Conservation (phyloP, 2,888 invertebrate genomes). For the Junonia oenone region DNA sequence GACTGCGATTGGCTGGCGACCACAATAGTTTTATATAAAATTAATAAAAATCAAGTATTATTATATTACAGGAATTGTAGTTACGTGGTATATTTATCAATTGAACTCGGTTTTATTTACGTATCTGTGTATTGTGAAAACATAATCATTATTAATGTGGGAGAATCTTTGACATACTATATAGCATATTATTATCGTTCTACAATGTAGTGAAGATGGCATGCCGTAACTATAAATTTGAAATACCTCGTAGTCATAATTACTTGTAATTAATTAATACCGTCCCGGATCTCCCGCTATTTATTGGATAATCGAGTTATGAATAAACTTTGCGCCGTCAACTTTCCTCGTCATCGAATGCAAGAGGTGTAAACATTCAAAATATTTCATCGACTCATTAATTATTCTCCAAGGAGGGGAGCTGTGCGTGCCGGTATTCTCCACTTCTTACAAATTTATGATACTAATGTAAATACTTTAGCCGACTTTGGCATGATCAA, state of each 20-base stretch:
- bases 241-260: background rate
- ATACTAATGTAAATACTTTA: constrained; percentile 68
- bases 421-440: constrained; percentile 49
- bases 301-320: constrained; percentile 23
- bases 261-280: background rate
- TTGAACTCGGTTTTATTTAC: no score
- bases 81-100: no score
- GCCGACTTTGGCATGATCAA: constrained; percentile 50
- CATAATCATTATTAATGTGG: no score
- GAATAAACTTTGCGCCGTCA: constrained; percentile 31
- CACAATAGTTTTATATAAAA: no score
- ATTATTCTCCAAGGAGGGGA: constrained; percentile 49
- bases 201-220: background rate
- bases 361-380: constrained; percentile 50
- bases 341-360: constrained; percentile 45
- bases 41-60: no score
- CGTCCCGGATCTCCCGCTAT: background rate
- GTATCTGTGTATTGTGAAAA: no score
- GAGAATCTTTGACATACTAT: no score
- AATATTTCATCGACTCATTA: constrained; percentile 57
- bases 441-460: constrained; percentile 67
- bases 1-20: no score
- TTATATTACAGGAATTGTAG: no score
- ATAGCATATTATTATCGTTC: no score
- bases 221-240: background rate